These are phyloP conservation scores for Acrocyrtus sp. DNA, from an alignment of 2,888 invertebrate genomes.

Conservation along the genomic window DNA sequence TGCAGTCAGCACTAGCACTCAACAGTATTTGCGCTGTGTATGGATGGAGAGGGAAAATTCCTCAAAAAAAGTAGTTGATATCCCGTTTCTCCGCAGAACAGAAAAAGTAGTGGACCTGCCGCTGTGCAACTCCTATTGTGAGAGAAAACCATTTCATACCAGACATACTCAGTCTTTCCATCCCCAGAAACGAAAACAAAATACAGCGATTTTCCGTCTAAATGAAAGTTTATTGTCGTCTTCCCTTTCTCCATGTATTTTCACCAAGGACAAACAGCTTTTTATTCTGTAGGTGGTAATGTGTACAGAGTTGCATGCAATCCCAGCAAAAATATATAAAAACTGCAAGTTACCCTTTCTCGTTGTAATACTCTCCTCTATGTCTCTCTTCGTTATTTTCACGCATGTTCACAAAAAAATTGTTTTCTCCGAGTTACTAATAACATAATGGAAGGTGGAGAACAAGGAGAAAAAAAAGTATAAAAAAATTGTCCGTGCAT, in stretches of 20 bases:
- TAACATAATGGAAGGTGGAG: background rate
- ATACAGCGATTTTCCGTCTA: background rate
- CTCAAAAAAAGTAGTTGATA: no score
- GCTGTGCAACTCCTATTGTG: background rate
- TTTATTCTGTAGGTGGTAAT: no score
- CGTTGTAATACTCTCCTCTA: background rate
- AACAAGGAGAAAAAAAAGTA: background rate
- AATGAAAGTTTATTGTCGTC: background rate
- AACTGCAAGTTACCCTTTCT: no score
- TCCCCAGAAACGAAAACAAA: no score
- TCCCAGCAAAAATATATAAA: no score
- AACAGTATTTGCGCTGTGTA: conserved; percentile 2
- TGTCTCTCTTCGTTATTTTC: no score
- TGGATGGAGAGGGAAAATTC: background rate
- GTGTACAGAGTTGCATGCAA: background rate
- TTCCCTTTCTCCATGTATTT: conserved; percentile 2
- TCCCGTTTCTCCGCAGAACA: background rate
- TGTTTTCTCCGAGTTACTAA: no score
- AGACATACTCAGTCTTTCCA: no score
- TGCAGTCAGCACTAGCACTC: background rate
- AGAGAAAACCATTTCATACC: background rate
- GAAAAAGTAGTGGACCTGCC: conserved; percentile 29
- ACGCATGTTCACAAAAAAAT: background rate
- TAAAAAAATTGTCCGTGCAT: no score
- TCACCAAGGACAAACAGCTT: conserved; percentile 41